These are phyloP conservation scores for Nemotelus nigrinus DNA, from an alignment of 2,888 invertebrate species.

Conservation along the genomic window DNA sequence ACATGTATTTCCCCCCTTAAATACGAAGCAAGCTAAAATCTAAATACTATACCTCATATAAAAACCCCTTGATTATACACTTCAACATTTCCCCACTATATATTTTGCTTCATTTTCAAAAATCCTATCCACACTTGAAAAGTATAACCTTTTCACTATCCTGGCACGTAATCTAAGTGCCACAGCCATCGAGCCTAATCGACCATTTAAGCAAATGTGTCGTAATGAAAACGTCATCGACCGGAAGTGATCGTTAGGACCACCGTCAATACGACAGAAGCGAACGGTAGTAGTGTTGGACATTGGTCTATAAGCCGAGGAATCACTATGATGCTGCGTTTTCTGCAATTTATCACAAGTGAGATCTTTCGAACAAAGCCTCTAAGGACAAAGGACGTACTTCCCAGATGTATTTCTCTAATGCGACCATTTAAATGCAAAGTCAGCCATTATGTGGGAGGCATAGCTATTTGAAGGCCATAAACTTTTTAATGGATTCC, in stretches of 20 bases:
- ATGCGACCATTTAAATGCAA: slow-evolving; percentile 43
- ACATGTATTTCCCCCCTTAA: no score
- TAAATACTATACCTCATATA: no score
- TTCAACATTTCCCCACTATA: no score
- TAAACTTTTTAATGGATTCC: slow-evolving; percentile 42
- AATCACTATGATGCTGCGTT: slow-evolving; percentile 16
- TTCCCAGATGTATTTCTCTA: slow-evolving; percentile 35
- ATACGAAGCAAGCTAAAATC: no score
- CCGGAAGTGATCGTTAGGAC: not conserved
- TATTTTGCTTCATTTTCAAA: no score
- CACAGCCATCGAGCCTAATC: slow-evolving; percentile 39
- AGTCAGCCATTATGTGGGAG: slow-evolving; percentile 36
- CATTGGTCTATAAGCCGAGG: slow-evolving; percentile 2
- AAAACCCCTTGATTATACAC: no score
- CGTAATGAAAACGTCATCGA: not conserved
- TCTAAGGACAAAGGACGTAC: slow-evolving; percentile 38
- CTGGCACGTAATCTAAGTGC: slow-evolving; percentile 38
- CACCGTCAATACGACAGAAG: not conserved
- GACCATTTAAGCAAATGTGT: slow-evolving; percentile 29
- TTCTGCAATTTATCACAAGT: slow-evolving; percentile 20
- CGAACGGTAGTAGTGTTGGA: not conserved
- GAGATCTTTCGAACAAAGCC: slow-evolving; percentile 37
- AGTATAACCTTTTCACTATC: not conserved
- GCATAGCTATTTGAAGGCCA: slow-evolving; percentile 38
- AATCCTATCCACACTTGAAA: no score